Evolutionary conservation across 2,797 vertebrate genomes (phyloP), one percentile per base, ranked within the genome.

Genomic region (Oryzias sinensis): DNA sequence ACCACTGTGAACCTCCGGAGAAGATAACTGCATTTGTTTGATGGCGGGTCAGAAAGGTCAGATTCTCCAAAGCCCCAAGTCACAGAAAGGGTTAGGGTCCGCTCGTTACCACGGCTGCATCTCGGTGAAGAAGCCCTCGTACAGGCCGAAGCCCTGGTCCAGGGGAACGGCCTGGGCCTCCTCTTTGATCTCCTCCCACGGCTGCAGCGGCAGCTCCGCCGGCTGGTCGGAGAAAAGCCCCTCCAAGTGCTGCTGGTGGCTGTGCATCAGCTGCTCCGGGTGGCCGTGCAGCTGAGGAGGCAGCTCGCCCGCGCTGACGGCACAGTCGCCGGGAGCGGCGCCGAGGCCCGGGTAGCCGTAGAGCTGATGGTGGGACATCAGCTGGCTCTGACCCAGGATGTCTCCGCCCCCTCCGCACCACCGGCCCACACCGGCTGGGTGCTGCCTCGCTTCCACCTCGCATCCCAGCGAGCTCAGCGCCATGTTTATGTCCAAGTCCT

Each of bases 401-500:
- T 89, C 87, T 4, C 59, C 33, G 9, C 33, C 84, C n/a, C 69
- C 72, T 7, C 78, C 76, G 20, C 87, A 89, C 91, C 92, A 93
- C 69, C 90, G 88, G 29, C 79, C 83, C n/a, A 74, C 29, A 5
- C 79, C 84, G 0, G 69, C 58, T 0, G 74, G 46, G 42, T 86
- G 87, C 79, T 88, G 89, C 80, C 84, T 87, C 40, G 83, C 88
- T 71, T 94, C 93, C 83, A 90, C 76, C 68, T 93, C 92, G 22
- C 92, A 94, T 50, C 90, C 91, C 22, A 94, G 82, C 14, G 93
- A 90, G 84, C 91, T 94, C 67, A 94, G 78, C 0, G 93, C 93
- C 0, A 88, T 88, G 84, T 94, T 93, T 84, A 94, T 90, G 85
- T 94, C 93, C 77, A 94, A 70, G 77, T 94, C 93, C 86, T 94